Evolutionary conservation across 2,113 vertebrate genomes (phyloP).

Genomic region (Eira barbara): DNA sequence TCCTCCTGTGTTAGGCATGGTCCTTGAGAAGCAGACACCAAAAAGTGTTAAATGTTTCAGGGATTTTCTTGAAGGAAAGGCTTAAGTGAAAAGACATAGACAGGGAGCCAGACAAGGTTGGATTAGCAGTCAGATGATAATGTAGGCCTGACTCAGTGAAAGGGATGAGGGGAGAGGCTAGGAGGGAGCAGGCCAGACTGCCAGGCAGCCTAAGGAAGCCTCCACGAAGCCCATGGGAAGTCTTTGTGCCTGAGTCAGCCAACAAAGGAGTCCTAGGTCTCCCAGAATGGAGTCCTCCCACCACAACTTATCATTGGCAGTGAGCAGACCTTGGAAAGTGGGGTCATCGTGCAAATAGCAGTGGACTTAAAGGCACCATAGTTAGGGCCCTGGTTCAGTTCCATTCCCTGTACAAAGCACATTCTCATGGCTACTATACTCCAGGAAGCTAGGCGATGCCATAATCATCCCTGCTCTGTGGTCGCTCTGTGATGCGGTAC

Average conservation of each 20-base stretch:
- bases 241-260: not conserved
- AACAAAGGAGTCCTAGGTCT: not conserved
- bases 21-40: not conserved
- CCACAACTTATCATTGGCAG: not conserved
- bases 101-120: not conserved
- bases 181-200: not conserved
- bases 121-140: not conserved
- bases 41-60: not conserved
- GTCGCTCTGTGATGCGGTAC: not conserved
- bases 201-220: not conserved
- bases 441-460: not conserved
- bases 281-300: not conserved
- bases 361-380: not conserved
- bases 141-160: not conserved
- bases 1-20: not conserved
- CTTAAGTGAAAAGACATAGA: not conserved
- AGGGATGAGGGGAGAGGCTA: not conserved
- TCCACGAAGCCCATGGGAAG: not conserved
- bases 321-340: not conserved
- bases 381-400: not conserved
- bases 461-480: not conserved
- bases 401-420: not conserved
- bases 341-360: not conserved
- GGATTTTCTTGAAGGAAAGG: not conserved
- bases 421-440: not conserved